A percentile compares a stretch with the other conserved stretches of the same genome.
Evolutionary conservation across 2,113 vertebrate genomes (phyloP).

Genomic region (Hemiscyllium ocellatum): DNA sequence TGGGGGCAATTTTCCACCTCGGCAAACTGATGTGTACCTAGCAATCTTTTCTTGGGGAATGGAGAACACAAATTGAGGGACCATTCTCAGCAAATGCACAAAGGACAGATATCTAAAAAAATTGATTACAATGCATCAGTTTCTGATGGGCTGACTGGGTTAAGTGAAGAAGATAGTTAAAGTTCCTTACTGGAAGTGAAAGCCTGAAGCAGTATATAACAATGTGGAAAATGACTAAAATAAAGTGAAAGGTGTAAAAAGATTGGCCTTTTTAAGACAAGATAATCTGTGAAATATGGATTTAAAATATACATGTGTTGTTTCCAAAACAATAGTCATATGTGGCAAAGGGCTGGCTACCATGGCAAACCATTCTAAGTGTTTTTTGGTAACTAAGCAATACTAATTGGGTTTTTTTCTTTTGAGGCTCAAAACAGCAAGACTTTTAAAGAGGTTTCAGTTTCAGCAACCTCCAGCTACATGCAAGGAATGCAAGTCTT

Average conservation of each 20-base stretch:
- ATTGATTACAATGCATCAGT: not conserved
- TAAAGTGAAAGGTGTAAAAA: not conserved
- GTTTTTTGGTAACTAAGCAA: not conserved
- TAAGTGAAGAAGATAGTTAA: not conserved
- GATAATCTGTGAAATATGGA: not conserved
- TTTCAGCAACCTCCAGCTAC: not conserved
- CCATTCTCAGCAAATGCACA: not conserved
- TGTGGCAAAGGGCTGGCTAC: not conserved
- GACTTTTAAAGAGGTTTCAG: not conserved
- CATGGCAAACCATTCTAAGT: not conserved
- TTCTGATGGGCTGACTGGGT: not conserved
- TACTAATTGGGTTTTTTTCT: not conserved
- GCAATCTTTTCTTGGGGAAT: not conserved
- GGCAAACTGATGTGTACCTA: too few species aligned
- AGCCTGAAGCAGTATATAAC: not conserved
- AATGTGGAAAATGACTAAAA: not conserved
- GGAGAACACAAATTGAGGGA: not conserved
- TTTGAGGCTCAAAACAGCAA: not conserved
- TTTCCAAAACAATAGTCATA: not conserved
- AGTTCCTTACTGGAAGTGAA: not conserved
- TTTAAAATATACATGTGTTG: not conserved
- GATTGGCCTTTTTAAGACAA: not conserved
- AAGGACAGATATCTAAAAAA: not conserved
- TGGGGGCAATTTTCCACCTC: too few species aligned
- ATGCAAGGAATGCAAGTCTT: not conserved